Evolutionary conservation across 2,113 vertebrate species (phyloP).

Genomic region (Ceyx margarethae): DNA sequence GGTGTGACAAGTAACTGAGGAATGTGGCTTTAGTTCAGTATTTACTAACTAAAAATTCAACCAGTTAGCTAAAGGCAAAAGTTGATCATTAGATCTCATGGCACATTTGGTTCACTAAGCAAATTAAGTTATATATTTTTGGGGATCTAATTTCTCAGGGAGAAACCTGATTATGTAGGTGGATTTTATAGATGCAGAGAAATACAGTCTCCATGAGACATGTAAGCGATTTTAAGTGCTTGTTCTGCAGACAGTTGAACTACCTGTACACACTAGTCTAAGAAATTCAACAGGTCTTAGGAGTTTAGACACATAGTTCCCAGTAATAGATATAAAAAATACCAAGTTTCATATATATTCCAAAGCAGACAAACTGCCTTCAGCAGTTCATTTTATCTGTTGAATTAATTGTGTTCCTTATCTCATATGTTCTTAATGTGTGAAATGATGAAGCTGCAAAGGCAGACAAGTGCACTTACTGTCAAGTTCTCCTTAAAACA

Average conservation of each 20-base stretch:
- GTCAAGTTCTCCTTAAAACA: neutral
- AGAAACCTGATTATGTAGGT: neutral
- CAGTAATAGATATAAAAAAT: neutral
- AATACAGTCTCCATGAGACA: neutral
- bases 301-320: neutral
- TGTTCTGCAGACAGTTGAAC: neutral
- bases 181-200: neutral
- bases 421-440: neutral
- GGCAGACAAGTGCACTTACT: neutral
- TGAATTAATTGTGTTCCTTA: neutral
- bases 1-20: neutral
- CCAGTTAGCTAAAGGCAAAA: neutral
- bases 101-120: neutral
- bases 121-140: neutral
- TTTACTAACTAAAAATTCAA: slow-evolving; percentile 39
- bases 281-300: neutral
- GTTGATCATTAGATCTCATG: slow-evolving; percentile 23
- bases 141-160: neutral
- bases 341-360: neutral
- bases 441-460: slow-evolving; percentile 41
- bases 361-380: neutral
- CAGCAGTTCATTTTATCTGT: neutral
- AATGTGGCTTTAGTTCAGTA: neutral
- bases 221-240: neutral
- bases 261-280: neutral